Evolutionary conservation across 2,113 vertebrate species (phyloP), one percentile per base, ranked within the genome.

Genomic region (Columbina picui): DNA sequence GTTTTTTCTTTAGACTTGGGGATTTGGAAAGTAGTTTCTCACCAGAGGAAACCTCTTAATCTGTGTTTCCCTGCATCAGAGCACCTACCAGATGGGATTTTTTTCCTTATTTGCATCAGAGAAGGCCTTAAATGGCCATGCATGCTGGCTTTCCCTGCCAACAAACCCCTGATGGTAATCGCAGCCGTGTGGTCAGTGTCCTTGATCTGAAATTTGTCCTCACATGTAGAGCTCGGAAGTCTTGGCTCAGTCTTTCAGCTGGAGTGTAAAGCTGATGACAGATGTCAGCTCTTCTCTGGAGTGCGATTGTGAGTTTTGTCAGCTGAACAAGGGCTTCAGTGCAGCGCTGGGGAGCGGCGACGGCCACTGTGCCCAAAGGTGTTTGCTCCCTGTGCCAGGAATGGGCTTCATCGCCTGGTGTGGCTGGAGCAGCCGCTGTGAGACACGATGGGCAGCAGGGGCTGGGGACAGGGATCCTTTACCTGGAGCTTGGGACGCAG

Each of bases 361-460:
- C 25, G 93, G 64, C 55, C 27, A 0, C n/a, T 93, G 36, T 36
- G 53, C 43, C 55, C 9, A 3, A 30, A 12, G 6, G 63, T 4
- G 20, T 74, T 77, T 55, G 34, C 8, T 19, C 41, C 9, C 49
- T 23, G 39, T 0, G 2, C 3, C n/a, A 61, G 39, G 65, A 45
- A 23, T 2, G 4, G 41, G 34, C 7, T 84, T 47, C 0, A 2
- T 20, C 6, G 0, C 55, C 60, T 15, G 0, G 20, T 11, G 63
- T 41, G 26, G 26, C 0, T 49, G 86, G 30, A 82, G 53, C 29
- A 25, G 38, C 14, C 30, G 0, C 14, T 25, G 32, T 26, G 64
- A 18, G 30, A 14, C 34, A 20, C 0, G 0, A 7, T 3, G 4
- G 25, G 6, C 8, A 16, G 38, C 0, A 3, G 10, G 15, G 17